Conservation (phyloP, 2,888 invertebrate species). For the Schrankia costaestrigalis region DNA sequence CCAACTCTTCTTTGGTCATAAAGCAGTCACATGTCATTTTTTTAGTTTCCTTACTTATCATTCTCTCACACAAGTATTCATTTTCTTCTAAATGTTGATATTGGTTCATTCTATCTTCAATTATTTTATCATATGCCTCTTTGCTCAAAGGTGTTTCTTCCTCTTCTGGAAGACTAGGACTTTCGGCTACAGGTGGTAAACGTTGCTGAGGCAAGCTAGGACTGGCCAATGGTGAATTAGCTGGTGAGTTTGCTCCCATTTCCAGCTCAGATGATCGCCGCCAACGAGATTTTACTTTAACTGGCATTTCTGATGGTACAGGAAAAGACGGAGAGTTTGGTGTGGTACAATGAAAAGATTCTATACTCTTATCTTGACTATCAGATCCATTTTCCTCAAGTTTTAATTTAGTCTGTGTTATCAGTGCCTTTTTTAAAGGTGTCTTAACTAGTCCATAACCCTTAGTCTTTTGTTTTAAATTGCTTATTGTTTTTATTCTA, state of each 20-base stretch:
- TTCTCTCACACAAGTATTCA: slow-evolving; percentile 90
- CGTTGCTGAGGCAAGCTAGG: slow-evolving; percentile 56
- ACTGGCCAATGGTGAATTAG: slow-evolving; percentile 63
- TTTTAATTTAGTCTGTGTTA: slow-evolving; percentile 75
- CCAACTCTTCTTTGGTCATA: slow-evolving; percentile 92
- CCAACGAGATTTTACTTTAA: slow-evolving; percentile 90
- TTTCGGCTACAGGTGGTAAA: slow-evolving; percentile 46
- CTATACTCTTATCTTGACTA: slow-evolving; percentile 64
- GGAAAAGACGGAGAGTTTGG: slow-evolving; percentile 68
- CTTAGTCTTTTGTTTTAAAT: slow-evolving; percentile 83
- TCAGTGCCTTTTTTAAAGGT: slow-evolving; percentile 70
- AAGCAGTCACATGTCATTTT: slow-evolving; percentile 98
- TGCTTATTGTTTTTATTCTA: slow-evolving; percentile 88
- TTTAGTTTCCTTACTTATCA: slow-evolving; percentile 93
- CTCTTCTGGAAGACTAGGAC: slow-evolving; percentile 42
- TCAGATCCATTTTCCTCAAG: slow-evolving; percentile 82
- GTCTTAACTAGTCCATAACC: slow-evolving; percentile 84
- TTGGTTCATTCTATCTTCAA: slow-evolving; percentile 83
- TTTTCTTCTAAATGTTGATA: slow-evolving; percentile 92
- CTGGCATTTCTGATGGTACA: slow-evolving; percentile 82
- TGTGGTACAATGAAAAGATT: slow-evolving; percentile 43
- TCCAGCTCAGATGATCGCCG: slow-evolving; percentile 87
- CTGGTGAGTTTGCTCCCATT: slow-evolving; percentile 77
- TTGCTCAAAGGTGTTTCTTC: slow-evolving; percentile 51
- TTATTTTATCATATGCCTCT: slow-evolving; percentile 73